Evolutionary conservation across 2,113 vertebrate genomes (phyloP), one percentile per base, ranked within the genome.

Genomic region (Syrrhaptes paradoxus): DNA sequence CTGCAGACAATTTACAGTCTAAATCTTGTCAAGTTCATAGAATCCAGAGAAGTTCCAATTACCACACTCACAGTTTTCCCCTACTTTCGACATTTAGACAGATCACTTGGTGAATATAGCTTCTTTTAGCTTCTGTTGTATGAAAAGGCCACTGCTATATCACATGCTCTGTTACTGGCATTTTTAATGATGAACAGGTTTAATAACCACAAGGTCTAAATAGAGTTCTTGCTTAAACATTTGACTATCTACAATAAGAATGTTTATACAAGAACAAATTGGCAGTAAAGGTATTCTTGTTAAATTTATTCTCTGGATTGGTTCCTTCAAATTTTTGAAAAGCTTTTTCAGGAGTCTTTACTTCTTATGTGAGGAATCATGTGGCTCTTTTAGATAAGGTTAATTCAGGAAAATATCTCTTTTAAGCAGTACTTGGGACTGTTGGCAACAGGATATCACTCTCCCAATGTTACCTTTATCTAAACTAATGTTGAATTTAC

Each of bases 231-330:
- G 34, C 61, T 86, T 81, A 92, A 91, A 87, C 38, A 26, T 28
- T 68, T 45, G 61, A 91, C 75, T 83, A 68, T 84, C 87, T 87
- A 78, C 54, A 75, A 70, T 28, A 73, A 21, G 61, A 95, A 79
- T 86, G 65, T 89, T 89, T 86, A 90, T 19, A 72, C 26, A 92
- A 82, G 62, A 95, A 68, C 28, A 67, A 92, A 90, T 61, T 87
- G 77, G 73, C 87, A 85, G 84, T 49, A 72, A 78, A 95, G 48
- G 41, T 57, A 36, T n/a, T 68, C 65, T 61, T 89, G 70, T 61
- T 85, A 95, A 95, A 89, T 91, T 75, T 92, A 89, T 61, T 45
- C 81, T 61, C 84, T 85, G 77, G 75, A 82, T n/a, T 1, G 1
- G 49, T 74, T 91, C 52, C 67, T 87, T 78, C 58, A 91, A 73